Evolutionary conservation across 2,113 vertebrate genomes (phyloP), one percentile per base, ranked within the genome.

Genomic region (Phylloscopus trochiloides): DNA sequence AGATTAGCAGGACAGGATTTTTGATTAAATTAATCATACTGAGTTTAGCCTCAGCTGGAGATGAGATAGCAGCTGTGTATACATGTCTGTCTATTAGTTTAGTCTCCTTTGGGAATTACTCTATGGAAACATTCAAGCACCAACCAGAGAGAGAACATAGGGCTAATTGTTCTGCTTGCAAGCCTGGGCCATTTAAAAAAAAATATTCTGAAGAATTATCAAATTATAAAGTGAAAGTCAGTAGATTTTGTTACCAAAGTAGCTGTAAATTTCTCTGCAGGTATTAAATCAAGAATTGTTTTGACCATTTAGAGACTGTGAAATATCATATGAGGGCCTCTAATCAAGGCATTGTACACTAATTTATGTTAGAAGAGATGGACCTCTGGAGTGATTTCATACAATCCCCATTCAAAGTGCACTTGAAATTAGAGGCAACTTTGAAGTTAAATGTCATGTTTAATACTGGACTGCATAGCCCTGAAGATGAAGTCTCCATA

Each of bases 11-110:
- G 82, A 72, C 72, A 89, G 73, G 42, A 36, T 88, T 95, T 95
- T 95, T 90, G 85, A 96, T 97, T 92, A 94, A 94, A 95, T 96
- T 90, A 95, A 93, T 95, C 78, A 70, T 75, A 85, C 62, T 82
- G 73, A 94, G 63, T 90, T 96, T 89, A 76, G 78, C 70, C 88
- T 94, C 91, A 90, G 85, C 63, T 95, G 90, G 84, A 74, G 91
- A 91, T 55, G 91, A 94, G 91, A 87, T 55, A 92, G 88, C 94
- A 96, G 91, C 82, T 96, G 92, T 80, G 78, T 74, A 74, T 82
- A 92, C 71, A 90, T 52, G 50, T 94, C 94, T 96, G 50, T 94
- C 94, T 96, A 45, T 95, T 94, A 86, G 90, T 92, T 88, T 88
- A 95, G 86, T 84, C 65, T 96, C 90, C 88, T 94, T 52, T 14